Conservation (phyloP, 2,888 invertebrate species). For the Sphaerophoria taeniata region DNA sequence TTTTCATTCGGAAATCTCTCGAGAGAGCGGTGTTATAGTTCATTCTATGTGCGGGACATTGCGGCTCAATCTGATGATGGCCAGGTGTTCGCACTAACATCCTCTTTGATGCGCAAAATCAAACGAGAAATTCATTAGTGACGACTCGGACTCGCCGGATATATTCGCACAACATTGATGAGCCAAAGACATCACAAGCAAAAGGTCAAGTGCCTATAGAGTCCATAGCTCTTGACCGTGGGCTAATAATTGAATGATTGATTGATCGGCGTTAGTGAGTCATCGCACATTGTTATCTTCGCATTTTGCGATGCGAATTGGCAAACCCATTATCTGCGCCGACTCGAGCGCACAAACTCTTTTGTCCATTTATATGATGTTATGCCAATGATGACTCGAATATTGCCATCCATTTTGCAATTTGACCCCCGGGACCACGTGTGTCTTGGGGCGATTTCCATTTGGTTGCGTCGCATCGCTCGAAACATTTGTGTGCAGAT, state of each 20-base stretch:
- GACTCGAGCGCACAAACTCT: conserved; percentile 2
- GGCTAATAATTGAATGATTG: conserved; percentile 72
- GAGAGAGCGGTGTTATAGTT: conserved; percentile 65
- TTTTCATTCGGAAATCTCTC: conserved; percentile 17
- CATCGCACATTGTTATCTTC: conserved; percentile 66
- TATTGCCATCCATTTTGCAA: conserved; percentile 67
- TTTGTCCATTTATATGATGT: not conserved
- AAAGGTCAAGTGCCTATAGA: conserved; percentile 59
- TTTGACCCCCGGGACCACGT: conserved; percentile 69
- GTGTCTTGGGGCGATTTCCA: conserved; percentile 72
- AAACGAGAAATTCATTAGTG: conserved; percentile 60
- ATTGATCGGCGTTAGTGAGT: conserved; percentile 73
- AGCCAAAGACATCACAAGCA: conserved; percentile 11
- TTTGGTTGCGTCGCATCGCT: conserved; percentile 46
- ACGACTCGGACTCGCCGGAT: not conserved
- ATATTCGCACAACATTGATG: not conserved
- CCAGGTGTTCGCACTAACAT: conserved; percentile 62
- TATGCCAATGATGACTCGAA: conserved; percentile 56
- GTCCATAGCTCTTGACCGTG: conserved; percentile 54
- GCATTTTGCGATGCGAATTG: not conserved
- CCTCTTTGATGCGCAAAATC: conserved; percentile 12
- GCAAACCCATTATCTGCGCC: conserved; percentile 56
- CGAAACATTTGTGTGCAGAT: conserved; percentile 15
- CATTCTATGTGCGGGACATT: conserved; percentile 43
- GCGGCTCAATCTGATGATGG: conserved; percentile 23